Base-by-base conservation (phyloP, 2,888 invertebrate species). In the Sarcophaga carnaria region DNA sequence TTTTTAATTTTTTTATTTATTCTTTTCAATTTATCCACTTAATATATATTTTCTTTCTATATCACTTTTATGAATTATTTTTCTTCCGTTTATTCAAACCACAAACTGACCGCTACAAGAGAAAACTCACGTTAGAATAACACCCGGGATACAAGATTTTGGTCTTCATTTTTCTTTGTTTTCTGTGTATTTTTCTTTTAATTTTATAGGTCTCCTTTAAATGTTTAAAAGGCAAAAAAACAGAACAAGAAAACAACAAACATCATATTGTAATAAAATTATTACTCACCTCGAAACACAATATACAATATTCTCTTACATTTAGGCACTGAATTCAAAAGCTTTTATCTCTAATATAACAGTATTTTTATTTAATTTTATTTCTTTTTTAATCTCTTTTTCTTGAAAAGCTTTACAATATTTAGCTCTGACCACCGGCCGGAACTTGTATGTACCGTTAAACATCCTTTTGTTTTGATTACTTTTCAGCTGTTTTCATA, bases 61-160 rank as follows among this genome's bases (percentile, higher is more conserved):
- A 45, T 59, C 20, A 83, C 17, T 72, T 63, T 67, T 37, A 63
- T 60, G 37, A 59, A 17, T 69, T 45, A 76, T 86, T 83, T 71
- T 64, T 77, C 59, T 69, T 80, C 66, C 84, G 79, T 83, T 86
- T 80, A 62, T 80, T 25, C 66, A 71, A 62, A 59, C 79, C 62
- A 60, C 69, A n/a, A 85, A 88, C 88, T 84, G 75, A 81, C 86
- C 88, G 88, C 85, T 86, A 78, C 86, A 87, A 88, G 88, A 88
- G 89, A 87, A 83, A 87, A 81, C 89, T 89, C 86, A 86, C 89
- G 87, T 88, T 81, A 85, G 87, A 88, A 89, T 88, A 83, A 85
- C 82, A 89, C 88, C 88, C 89, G 89, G 89, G 89, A 87, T 83
- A 71, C 70, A 84, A 82, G 69, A 81, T 62, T 76, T n/a, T 37